Percentiles rank a stretch among this genome's conserved stretches.
These are phyloP conservation scores for Andrena flavipes DNA, from an alignment of 2,888 invertebrate species.

Conservation along the genomic window DNA sequence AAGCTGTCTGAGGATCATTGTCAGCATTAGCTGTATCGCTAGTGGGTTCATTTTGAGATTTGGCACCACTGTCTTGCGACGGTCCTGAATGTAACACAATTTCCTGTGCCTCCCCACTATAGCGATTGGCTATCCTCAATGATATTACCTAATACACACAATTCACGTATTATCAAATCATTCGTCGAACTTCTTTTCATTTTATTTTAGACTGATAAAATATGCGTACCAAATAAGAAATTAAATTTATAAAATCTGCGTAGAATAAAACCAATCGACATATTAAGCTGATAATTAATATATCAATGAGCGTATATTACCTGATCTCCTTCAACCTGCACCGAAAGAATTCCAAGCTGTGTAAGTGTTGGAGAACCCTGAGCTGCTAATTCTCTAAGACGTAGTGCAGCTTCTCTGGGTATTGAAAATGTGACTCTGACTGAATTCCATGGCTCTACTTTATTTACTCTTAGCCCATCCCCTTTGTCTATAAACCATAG, in stretches of 20 bases:
- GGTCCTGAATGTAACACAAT: constrained; percentile 88
- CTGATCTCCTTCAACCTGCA: constrained; percentile 96
- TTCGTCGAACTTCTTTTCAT: background rate
- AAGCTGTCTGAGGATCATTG: constrained; percentile 76
- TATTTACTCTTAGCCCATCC: constrained; percentile 88
- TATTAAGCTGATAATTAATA: background rate
- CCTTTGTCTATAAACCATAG: constrained; percentile 82
- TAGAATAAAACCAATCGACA: background rate
- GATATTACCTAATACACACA: constrained; percentile 86
- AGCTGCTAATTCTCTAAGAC: constrained; percentile 95
- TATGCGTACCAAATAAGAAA: background rate
- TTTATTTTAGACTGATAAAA: constrained; percentile 4
- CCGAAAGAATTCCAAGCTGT: constrained; percentile 96
- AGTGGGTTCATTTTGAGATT: constrained; percentile 78
- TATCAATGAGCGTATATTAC: constrained; percentile 84
- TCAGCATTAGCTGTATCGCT: constrained; percentile 75
- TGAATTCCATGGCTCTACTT: constrained; percentile 99
- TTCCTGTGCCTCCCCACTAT: constrained; percentile 90
- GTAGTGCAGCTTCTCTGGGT: constrained; percentile 97
- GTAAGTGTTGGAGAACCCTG: constrained; percentile 95
- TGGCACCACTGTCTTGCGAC: constrained; percentile 82
- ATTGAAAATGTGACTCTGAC: constrained; percentile 99
- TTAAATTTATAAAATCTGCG: background rate
- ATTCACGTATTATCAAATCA: constrained; percentile 2
- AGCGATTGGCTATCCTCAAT: constrained; percentile 88